Evolutionary conservation across 2,888 invertebrate species (phyloP), one percentile per base, ranked within the genome.

Genomic region (Sesamia inferens): DNA sequence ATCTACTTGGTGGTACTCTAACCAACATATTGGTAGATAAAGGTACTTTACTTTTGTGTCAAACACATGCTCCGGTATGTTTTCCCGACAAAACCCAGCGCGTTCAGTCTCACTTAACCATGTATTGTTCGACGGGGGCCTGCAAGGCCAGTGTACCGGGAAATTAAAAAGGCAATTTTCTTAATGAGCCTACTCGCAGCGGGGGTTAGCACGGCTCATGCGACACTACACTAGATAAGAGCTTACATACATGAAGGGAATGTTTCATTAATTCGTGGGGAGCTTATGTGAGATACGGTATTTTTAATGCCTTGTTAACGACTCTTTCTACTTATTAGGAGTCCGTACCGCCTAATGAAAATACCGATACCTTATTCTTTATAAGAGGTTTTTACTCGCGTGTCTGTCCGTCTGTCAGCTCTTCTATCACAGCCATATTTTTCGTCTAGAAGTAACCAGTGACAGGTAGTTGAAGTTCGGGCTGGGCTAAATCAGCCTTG

Each of bases 121-220:
- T 73, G 83, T 74, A 88, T 88, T 89, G 87, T 90, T 87, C 77
- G 76, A 81, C 80, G 77, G 71, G 80, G 83, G 76, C 81, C 51
- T 85, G 85, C 83, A 81, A 88, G 87, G 84, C 86, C 91, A 88
- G 85, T 88, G 90, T 92, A 87, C 92, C 91, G 91, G 93, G 93
- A 94, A 94, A 94, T 95, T 95, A 94, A 94, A 94, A 94, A 92
- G 92, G 92, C 92, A 91, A 94, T 94, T 93, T 93, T 90, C 91
- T 88, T 94, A 94, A 94, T 94, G 92, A 93, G 89, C 87, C 89
- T 88, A 84, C 90, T 88, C 87, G 87, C 86, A 85, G 85, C 86
- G 86, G 85, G 88, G 90, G 90, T 90, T 90, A 87, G 85, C 87
- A 76, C 74, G 84, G 86, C 78, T 81, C 85, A 82, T 78, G 75